Evolutionary conservation across 2,888 invertebrate species (phyloP), one percentile per base, ranked within the genome.

Genomic region (Notocelia uddmanniana): DNA sequence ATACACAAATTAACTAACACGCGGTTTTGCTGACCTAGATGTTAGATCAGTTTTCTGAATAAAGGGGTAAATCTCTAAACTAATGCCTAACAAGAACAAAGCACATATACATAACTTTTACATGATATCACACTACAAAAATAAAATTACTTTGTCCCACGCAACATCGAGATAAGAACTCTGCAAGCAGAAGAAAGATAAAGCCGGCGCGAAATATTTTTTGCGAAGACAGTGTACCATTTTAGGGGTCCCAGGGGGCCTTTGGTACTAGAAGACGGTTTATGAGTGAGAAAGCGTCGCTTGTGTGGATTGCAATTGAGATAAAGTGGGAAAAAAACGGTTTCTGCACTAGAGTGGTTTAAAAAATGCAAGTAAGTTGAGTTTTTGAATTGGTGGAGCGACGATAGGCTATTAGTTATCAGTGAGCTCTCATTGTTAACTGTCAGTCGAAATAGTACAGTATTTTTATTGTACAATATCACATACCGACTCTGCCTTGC

Each of bases 171-270:
- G 71, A 71, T 71, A 71, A 71, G 52, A 71, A 34, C 66, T 37
- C 57, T 55, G 55, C 19, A 37, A 66, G 34, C 21, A 9, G 21
- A 45, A 5, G 13, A 21, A 52, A 69, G 71, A 71, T 71, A 71
- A 71, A 71, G 57, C 59, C 6, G 15, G 66, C 34, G 23, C 21
- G 23, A 67, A 67, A 71, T 71, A 54, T 69, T 63, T 63, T 69
- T 57, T 45, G 55, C 58, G 41, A 66, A 54, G 31, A 31, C 26
- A 13, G 48, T 21, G 45, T 64, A 59, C 37, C 37, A 19, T 11
- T 54, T 60, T 67, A 71, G 54, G 5, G 66, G 59, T 60, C 66
- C 71, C 71, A 2, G 10, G 59, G 71, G 54, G 23, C 45, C 1
- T 54, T 60, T 13, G 19, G 3, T 19, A 19, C 37, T 15, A 48